A percentile compares a stretch with the other conserved stretches of the same genome.
These are phyloP conservation scores for Diloba caeruleocephala DNA, from an alignment of 2,888 invertebrate species.

Conservation along the genomic window DNA sequence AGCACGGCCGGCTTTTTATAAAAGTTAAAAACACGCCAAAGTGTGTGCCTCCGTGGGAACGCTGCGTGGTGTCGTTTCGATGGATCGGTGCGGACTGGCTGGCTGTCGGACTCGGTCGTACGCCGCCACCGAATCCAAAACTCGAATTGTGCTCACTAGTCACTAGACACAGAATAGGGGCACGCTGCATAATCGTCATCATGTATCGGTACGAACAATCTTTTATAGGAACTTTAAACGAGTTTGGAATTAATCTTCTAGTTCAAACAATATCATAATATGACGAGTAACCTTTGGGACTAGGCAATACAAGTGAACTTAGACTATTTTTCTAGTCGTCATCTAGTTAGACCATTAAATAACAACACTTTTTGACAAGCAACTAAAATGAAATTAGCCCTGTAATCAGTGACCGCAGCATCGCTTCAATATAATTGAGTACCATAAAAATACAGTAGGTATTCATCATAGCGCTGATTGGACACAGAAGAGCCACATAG, in stretches of 20 bases:
- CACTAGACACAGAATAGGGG: conserved; percentile 62
- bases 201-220: conserved; percentile 24
- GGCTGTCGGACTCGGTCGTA: conserved; percentile 44
- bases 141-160: conserved; percentile 64
- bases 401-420: conserved; percentile 37
- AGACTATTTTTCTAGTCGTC: conserved; percentile 7
- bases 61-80: conserved; percentile 72
- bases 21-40: conserved; percentile 75
- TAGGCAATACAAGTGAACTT: neutral
- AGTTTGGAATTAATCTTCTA: neutral
- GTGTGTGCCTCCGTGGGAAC: conserved; percentile 64
- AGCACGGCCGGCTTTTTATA: conserved; percentile 76
- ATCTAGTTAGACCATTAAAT: conserved; percentile 1
- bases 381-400: conserved; percentile 28
- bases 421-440: conserved; percentile 39
- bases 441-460: conserved; percentile 26
- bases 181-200: conserved; percentile 39
- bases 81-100: conserved; percentile 79
- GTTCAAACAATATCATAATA: neutral
- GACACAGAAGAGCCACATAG: conserved; percentile 22
- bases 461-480: conserved; percentile 21
- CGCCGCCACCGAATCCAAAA: conserved; percentile 57
- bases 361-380: conserved; percentile 20
- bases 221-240: neutral
- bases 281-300: no score